Percentiles rank a stretch among this genome's conserved stretches.
Evolutionary conservation across 2,888 invertebrate species (phyloP).

Genomic region (Herminia tarsipennalis): DNA sequence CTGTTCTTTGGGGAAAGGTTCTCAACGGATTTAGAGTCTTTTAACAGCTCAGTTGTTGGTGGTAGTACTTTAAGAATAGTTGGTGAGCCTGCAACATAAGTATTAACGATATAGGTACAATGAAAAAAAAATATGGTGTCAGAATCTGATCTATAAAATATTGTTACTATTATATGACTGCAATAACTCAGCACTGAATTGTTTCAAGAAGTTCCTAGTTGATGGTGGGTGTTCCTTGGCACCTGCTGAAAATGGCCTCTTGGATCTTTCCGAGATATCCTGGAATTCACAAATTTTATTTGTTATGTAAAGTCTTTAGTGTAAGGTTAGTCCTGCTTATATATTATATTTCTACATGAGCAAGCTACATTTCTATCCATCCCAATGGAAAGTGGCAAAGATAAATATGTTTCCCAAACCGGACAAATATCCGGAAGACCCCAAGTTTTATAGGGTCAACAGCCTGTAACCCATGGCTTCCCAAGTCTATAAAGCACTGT

Average conservation of each 20-base stretch:
- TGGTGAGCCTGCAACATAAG: slow-evolving; percentile 61
- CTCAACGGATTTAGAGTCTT: slow-evolving; percentile 49
- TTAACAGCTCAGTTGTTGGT: slow-evolving; percentile 71
- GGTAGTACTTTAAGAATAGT: slow-evolving; percentile 66
- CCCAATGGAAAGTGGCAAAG: no score
- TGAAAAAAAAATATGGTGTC: no score
- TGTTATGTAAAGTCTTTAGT: no score
- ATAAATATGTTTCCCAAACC: no score
- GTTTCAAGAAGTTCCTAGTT: slow-evolving; percentile 68
- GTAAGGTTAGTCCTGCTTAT: no score
- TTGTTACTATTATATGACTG: slow-evolving; percentile 69
- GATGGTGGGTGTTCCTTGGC: slow-evolving; percentile 67
- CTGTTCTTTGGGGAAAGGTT: slow-evolving; percentile 51
- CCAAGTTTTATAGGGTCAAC: no score
- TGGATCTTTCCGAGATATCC: slow-evolving; percentile 72
- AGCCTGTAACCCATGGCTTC: no score
- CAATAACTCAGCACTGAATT: slow-evolving; percentile 70
- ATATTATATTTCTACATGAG: no score
- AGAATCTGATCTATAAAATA: background rate
- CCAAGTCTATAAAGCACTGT: no score
- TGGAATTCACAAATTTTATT: slow-evolving; percentile 37
- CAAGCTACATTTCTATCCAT: no score
- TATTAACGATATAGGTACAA: background rate
- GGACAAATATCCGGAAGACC: no score
- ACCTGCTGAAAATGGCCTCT: slow-evolving; percentile 79